Evolutionary conservation across 2,888 invertebrate genomes (phyloP), one percentile per base, ranked within the genome.

Genomic region (Chloroclysta siterata): DNA sequence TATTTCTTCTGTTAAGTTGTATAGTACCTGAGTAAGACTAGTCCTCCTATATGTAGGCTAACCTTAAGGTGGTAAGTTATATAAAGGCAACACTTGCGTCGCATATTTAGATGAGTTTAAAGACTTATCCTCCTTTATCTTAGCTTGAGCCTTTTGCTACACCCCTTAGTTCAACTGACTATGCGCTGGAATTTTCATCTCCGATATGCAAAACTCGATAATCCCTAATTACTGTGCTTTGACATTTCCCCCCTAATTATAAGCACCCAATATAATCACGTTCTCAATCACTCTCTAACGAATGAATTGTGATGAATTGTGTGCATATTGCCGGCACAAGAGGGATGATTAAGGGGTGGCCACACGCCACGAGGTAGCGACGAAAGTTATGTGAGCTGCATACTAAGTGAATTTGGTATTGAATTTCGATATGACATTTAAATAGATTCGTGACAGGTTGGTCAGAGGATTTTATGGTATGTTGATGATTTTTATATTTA

Each of bases 271-370:
- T 63, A 53, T 60, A 65, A 71, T 68, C 68, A 69, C 69, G 69
- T 64, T 70, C 66, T 67, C 61, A 65, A 57, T 68, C 63, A 70
- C 57, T 62, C 71, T 63, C 67, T 84, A 84, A 85, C 80, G 82
- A 85, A 82, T 75, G 79, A 76, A 84, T 87, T 81, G 83, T 82
- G 72, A 82, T 75, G 79, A 76, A 84, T 87, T 81, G 83, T 82
- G 71, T 63, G 66, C 69, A 73, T 76, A 80, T 80, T 74, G 72
- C 69, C 65, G 65, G 76, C 74, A 88, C 87, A 88, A 88, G 82
- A 75, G 79, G 69, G 70, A 73, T 88, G 82, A 88, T 87, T 85
- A 69, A 81, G 76, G 76, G 78, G 73, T 60, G 72, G 75, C 73
- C 76, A 60, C 76, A 67, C 71, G 71, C 70, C 70, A 74, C 73